Evolutionary conservation across 37 sponge, comb jelly and placozoan species (phyloP).

Genomic region (Spongilla lacustris): DNA sequence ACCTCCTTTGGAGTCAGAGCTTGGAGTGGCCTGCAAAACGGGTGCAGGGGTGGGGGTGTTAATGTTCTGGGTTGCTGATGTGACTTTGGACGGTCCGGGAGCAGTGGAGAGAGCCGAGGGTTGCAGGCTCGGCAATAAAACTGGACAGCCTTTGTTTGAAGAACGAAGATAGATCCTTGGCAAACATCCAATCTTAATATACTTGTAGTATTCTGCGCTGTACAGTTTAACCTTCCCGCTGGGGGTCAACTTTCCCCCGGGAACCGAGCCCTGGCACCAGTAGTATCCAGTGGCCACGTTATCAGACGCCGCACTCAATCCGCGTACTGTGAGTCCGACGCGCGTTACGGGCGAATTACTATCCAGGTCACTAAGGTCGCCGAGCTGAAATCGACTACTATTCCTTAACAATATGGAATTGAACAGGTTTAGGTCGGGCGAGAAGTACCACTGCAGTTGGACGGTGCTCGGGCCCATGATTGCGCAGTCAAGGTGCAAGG

Average conservation of each 20-base stretch:
- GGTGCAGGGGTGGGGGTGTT: background rate
- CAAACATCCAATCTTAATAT: background rate
- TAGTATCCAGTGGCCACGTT: constrained; percentile 3
- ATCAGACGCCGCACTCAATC: background rate
- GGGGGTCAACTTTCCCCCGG: constrained; percentile 58
- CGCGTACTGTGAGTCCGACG: constrained; percentile 2
- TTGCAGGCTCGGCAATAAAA: background rate
- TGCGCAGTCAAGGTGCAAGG: background rate
- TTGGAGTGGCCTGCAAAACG: background rate
- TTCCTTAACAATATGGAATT: background rate
- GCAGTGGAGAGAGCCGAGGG: background rate
- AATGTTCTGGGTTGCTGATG: background rate
- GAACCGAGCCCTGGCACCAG: constrained; percentile 29
- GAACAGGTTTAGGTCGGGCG: background rate
- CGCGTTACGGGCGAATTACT: background rate
- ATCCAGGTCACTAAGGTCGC: background rate
- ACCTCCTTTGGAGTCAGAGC: background rate
- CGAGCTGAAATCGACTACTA: background rate
- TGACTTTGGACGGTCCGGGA: background rate
- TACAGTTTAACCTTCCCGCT: constrained; percentile 73
- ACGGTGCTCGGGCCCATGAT: background rate
- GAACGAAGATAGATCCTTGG: background rate
- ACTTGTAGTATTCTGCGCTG: background rate
- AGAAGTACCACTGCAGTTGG: constrained; percentile 22
- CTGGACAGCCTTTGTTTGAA: background rate